Evolutionary conservation across 2,888 invertebrate genomes (phyloP), one percentile per base, ranked within the genome.

Genomic region (Amblyteles armatorius): DNA sequence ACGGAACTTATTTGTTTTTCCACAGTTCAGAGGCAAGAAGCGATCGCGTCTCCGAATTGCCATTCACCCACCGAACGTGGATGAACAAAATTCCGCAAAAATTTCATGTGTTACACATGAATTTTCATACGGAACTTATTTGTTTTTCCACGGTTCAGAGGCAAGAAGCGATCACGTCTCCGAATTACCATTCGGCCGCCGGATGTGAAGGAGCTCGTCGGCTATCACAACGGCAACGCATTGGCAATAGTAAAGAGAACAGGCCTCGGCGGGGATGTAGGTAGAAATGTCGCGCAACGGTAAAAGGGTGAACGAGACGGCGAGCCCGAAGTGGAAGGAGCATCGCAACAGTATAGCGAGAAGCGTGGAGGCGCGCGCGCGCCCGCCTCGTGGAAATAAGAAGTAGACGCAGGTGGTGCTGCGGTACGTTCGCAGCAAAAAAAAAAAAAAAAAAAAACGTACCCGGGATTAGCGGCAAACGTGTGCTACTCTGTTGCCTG

Each of bases 381-480:
- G 71, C 68, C 60, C 77, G 73, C 40, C 71, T 74, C 82, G 85
- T 83, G 81, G 81, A 85, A 79, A 83, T 83, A 84, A 86, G 80
- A 86, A 85, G 79, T 84, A 84, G 85, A 69, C 83, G 83, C 86
- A 88, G 85, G 85, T 86, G 87, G 83, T 82, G 79, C 11, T 82
- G 74, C 74, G 82, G 81, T 85, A 84, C 85, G 84, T 74, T 72
- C 80, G 77, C 73, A 80, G 82, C 26, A 26, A 29, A 29, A 29
- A 29, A 86, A 33, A 6, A 40, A 40, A 11, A 87, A 87, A 87
- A 86, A 88, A 48, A 87, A 86, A 87, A 86, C 87, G 73, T 78
- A 87, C 82, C 79, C 79, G 73, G 82, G 84, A 85, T 87, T 86
- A 88, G 86, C 83, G 85, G 84, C 82, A 84, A 87, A 86, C 87